phyloP scores from a whole-genome alignment of 2,888 invertebrate genomes.

The Leistus spinibarbis region DNA sequence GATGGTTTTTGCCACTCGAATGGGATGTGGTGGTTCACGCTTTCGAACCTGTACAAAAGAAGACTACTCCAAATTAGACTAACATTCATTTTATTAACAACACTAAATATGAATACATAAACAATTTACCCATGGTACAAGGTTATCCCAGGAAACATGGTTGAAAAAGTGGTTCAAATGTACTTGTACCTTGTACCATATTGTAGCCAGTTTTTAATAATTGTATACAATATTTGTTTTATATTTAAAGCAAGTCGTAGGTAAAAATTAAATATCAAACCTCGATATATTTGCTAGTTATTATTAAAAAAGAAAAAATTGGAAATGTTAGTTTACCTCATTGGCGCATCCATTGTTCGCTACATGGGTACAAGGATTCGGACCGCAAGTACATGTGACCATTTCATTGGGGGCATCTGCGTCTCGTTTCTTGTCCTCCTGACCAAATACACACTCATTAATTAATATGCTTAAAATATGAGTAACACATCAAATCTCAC shows the following conservation, averaged over 20 bases:
- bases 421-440: conserved; percentile 87
- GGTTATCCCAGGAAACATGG: too few relatives aligned
- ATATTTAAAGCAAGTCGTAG: neutral
- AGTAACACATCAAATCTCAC: neutral
- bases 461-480: neutral
- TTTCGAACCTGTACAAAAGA: conserved; percentile 86
- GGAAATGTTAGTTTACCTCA: conserved; percentile 66
- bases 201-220: too few relatives aligned
- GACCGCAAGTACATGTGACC: conserved; percentile 82
- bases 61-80: conserved; percentile 63
- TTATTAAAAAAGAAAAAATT: neutral
- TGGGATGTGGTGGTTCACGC: conserved; percentile 91
- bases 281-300: neutral
- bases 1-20: conserved; percentile 91
- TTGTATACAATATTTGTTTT: too few relatives aligned
- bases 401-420: conserved; percentile 78
- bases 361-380: conserved; percentile 84
- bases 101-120: neutral
- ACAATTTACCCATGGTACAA: too few relatives aligned
- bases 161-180: too few relatives aligned
- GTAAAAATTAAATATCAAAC: neutral
- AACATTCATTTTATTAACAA: neutral
- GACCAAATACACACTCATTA: neutral
- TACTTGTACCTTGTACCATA: too few relatives aligned
- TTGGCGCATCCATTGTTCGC: conserved; percentile 86